Conservation (phyloP, 2,797 vertebrate species). For the Microctenopoma steveboyesi region DNA sequence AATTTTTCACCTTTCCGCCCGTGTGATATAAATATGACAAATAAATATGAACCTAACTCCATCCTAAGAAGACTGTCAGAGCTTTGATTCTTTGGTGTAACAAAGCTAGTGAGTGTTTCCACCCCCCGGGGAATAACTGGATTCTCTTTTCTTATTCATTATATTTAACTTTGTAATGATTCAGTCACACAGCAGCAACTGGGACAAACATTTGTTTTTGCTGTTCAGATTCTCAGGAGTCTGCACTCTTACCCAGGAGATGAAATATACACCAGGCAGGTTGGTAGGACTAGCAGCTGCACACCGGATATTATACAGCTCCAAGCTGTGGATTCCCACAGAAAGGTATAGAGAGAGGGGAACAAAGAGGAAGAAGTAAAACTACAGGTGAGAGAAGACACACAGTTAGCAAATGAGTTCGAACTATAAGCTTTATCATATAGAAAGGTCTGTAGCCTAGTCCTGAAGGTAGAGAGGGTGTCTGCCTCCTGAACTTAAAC, state of each 20-base stretch:
- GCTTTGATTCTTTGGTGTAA: slow-evolving; percentile 20
- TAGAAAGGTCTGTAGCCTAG: too few relatives aligned
- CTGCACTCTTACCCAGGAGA: slow-evolving; percentile 23
- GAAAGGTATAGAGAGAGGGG: too few relatives aligned
- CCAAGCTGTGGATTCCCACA: too few relatives aligned
- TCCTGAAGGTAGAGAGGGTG: too few relatives aligned
- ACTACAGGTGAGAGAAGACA: too few relatives aligned
- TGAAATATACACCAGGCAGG: slow-evolving; percentile 4
- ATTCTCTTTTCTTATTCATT: slow-evolving; percentile 41
- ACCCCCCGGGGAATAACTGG: background rate
- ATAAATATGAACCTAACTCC: slow-evolving; percentile 6
- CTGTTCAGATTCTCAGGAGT: slow-evolving; percentile 30
- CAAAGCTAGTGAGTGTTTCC: slow-evolving; percentile 14
- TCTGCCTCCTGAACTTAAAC: too few relatives aligned
- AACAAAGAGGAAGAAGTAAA: too few relatives aligned
- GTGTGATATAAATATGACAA: slow-evolving; percentile 3
- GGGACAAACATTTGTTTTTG: slow-evolving; percentile 36
- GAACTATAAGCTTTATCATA: too few relatives aligned
- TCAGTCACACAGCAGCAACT: slow-evolving; percentile 24
- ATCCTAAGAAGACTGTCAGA: background rate
- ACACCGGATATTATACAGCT: too few relatives aligned
- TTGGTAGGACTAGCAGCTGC: too few relatives aligned
- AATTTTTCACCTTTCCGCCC: background rate
- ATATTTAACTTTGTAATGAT: slow-evolving; percentile 51
- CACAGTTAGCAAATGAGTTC: too few relatives aligned